phyloP scores from a whole-genome alignment of 2,797 vertebrate species.

The Tarsius wallacei region DNA sequence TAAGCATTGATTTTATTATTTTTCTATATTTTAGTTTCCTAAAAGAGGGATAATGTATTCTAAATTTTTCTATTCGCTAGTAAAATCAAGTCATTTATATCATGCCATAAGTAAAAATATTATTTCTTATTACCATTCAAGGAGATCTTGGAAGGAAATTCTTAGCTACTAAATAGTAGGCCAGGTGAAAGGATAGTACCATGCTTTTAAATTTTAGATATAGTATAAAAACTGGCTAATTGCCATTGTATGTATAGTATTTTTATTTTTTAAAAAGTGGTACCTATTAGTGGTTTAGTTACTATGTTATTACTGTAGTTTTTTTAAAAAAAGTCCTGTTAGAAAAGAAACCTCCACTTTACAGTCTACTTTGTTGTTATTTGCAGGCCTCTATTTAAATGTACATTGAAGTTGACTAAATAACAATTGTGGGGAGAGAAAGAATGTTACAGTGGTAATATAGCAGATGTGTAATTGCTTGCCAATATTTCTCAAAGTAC shows the following conservation, averaged over 20 bases:
- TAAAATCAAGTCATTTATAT: conserved; percentile 48
- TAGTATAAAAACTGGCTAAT: background rate
- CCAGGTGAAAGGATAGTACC: conserved; percentile 7
- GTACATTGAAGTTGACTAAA: conserved; percentile 45
- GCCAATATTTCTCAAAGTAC: conserved; percentile 57
- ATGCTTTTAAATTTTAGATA: conserved; percentile 60
- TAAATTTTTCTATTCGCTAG: conserved; percentile 15
- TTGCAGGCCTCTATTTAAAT: conserved; percentile 32
- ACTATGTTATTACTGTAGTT: conserved; percentile 7
- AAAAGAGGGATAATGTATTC: conserved; percentile 46
- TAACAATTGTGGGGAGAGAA: background rate
- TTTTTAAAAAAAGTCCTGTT: background rate
- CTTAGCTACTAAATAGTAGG: background rate
- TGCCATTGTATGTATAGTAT: conserved; percentile 12
- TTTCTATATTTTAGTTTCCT: conserved; percentile 42
- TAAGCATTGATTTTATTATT: background rate
- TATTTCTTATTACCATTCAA: conserved; percentile 47
- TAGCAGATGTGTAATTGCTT: background rate
- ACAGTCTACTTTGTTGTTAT: conserved; percentile 37
- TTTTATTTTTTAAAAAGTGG: conserved; percentile 19
- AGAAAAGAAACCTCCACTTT: conserved; percentile 49
- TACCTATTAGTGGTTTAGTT: background rate
- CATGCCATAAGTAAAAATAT: conserved; percentile 24
- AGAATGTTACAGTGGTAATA: conserved; percentile 13
- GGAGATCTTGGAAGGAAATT: conserved; percentile 21